Conservation (phyloP, 2,888 invertebrate species). For the Diplazon laetatorius region DNA sequence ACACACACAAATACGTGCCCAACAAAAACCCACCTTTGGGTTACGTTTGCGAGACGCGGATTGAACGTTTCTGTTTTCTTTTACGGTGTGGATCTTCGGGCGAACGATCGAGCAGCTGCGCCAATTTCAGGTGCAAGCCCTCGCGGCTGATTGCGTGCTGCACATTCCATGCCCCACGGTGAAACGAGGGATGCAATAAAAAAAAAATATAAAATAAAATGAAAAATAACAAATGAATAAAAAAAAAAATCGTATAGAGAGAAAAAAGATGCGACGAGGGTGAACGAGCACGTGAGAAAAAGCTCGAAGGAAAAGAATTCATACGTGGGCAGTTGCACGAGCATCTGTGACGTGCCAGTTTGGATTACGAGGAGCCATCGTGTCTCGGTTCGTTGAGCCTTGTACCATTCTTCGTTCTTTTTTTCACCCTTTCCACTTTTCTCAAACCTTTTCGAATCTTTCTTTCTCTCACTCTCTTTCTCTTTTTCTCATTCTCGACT, state of each 20-base stretch:
- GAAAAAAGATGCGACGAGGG: slow-evolving; percentile 5
- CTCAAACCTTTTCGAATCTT: slow-evolving; percentile 1
- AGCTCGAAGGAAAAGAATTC: slow-evolving; percentile 29
- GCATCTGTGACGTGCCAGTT: slow-evolving; percentile 41
- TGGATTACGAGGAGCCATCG: slow-evolving; percentile 50
- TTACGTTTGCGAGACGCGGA: slow-evolving; percentile 21
- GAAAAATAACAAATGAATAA: not conserved
- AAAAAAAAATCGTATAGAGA: not conserved
- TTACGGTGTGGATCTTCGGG: slow-evolving; percentile 1
- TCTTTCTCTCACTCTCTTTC: slow-evolving; percentile 6
- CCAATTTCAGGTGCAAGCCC: slow-evolving; percentile 2
- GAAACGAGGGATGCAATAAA: slow-evolving; percentile 38
- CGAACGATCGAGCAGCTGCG: not conserved
- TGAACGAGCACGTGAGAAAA: not conserved
- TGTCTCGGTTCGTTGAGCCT: slow-evolving; percentile 40
- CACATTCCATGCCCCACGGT: slow-evolving; percentile 11
- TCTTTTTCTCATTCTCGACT: not conserved
- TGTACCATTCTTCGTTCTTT: slow-evolving; percentile 20
- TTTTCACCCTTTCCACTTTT: slow-evolving; percentile 15
- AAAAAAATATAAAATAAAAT: slow-evolving; percentile 12
- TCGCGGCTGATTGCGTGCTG: slow-evolving; percentile 32
- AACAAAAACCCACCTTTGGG: no score
- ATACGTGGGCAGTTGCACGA: slow-evolving; percentile 40
- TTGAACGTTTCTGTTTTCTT: slow-evolving; percentile 51
- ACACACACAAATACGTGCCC: no score